phyloP scores from a whole-genome alignment of 1,140 invertebrate genomes.

The Druon quercuslanigerum region DNA sequence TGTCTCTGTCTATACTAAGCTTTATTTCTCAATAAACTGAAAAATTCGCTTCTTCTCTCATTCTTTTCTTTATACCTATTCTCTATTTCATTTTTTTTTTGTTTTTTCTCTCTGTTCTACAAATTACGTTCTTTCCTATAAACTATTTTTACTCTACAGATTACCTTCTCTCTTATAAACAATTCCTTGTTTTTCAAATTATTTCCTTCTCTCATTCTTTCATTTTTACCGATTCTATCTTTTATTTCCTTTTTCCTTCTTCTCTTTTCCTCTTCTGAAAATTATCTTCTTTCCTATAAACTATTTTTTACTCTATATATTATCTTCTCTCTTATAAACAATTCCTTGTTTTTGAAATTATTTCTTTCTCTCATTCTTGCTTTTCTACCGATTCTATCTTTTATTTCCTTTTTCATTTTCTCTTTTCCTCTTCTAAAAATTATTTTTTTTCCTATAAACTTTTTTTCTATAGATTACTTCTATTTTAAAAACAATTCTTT shows the following conservation, averaged over 20 bases:
- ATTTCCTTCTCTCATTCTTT: neutral
- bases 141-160: neutral
- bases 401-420: no score
- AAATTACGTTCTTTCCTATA: neutral
- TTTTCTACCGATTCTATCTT: no score
- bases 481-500: slow-evolving; percentile 21
- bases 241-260: no score
- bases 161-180: neutral
- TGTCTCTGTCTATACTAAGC: slow-evolving; percentile 32
- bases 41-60: neutral
- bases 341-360: slow-evolving; percentile 27
- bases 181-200: neutral
- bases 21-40: slow-evolving; percentile 26
- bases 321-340: slow-evolving; percentile 12
- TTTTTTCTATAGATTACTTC: neutral
- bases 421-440: neutral
- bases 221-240: no score
- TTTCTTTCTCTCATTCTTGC: neutral
- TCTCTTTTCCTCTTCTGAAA: neutral
- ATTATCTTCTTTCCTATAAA: neutral
- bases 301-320: neutral
- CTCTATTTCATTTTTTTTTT: neutral
- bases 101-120: slow-evolving; percentile 11
- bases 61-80: neutral
- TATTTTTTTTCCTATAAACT: neutral